Evolutionary conservation across 2,797 vertebrate genomes (phyloP).

Genomic region (Anomalospiza imberbis): DNA sequence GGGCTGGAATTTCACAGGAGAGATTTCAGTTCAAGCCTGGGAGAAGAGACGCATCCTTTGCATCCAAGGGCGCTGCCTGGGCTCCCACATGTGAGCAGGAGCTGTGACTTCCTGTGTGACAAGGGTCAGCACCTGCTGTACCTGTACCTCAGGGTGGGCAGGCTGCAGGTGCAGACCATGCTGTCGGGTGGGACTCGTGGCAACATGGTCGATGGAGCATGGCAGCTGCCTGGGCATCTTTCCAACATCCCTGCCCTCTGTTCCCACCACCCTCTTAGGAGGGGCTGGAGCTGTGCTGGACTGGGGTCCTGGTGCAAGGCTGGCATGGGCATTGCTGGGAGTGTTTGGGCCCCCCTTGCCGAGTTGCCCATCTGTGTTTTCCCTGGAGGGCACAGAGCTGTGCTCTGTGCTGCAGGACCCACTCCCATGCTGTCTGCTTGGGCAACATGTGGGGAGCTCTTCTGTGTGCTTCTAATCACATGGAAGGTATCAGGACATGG

Average conservation of each 20-base stretch:
- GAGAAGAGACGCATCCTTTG: neutral
- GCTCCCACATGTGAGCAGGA: rapidly evolving
- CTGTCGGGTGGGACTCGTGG: neutral
- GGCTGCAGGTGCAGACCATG: neutral
- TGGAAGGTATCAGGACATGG: neutral
- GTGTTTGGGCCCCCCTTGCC: rapidly evolving
- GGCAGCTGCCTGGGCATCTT: neutral
- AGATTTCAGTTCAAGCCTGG: neutral
- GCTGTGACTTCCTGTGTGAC: neutral
- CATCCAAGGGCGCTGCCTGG: neutral
- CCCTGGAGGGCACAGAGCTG: neutral
- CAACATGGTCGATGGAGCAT: rapidly evolving
- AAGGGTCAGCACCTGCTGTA: neutral
- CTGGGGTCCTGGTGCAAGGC: neutral
- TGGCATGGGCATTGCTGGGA: neutral
- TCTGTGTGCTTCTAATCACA: rapidly evolving
- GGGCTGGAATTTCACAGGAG: neutral
- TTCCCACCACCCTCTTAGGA: neutral
- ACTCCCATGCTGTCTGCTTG: neutral
- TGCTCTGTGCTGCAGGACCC: neutral
- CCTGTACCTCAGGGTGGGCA: rapidly evolving
- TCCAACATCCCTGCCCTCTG: neutral
- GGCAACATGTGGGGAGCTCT: neutral
- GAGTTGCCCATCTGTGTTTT: neutral
- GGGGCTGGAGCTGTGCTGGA: neutral